Evolutionary conservation across 2,888 invertebrate species (phyloP).

Genomic region (Palloptera scutellata): DNA sequence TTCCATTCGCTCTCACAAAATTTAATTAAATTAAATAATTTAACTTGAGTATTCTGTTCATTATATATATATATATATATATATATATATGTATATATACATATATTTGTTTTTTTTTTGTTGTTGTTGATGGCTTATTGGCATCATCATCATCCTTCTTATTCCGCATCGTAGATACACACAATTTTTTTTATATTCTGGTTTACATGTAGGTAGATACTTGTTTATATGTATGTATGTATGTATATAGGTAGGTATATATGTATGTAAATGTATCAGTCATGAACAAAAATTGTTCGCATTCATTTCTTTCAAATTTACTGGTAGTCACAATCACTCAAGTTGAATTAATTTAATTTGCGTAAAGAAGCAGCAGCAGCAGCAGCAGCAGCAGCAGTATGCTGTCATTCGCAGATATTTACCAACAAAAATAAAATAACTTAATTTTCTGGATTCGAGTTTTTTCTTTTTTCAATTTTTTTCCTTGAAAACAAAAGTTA

Average conservation of each 20-base stretch:
- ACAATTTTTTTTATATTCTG: slow-evolving; percentile 24
- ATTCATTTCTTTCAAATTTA: background rate
- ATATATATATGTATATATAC: slow-evolving; percentile 6
- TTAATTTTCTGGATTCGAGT: too few relatives aligned
- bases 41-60: too few relatives aligned
- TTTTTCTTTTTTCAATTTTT: too few relatives aligned
- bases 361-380: slow-evolving; percentile 10
- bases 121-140: background rate
- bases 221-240: background rate
- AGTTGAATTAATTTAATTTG: slow-evolving; percentile 32
- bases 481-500: too few relatives aligned
- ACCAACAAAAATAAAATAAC: background rate
- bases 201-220: slow-evolving; percentile 28
- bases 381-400: too few relatives aligned
- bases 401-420: slow-evolving; percentile 16
- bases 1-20: too few relatives aligned
- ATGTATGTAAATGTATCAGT: slow-evolving; percentile 6
- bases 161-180: slow-evolving; percentile 8
- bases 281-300: slow-evolving; percentile 22
- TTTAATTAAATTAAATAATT: too few relatives aligned
- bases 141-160: background rate
- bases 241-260: background rate
- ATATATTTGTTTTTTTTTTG: background rate
- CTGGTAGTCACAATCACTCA: slow-evolving; percentile 5
- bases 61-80: background rate